These are phyloP conservation scores for Seriola rivoliana DNA, from an alignment of 2,113 vertebrate species.

Conservation along the genomic window DNA sequence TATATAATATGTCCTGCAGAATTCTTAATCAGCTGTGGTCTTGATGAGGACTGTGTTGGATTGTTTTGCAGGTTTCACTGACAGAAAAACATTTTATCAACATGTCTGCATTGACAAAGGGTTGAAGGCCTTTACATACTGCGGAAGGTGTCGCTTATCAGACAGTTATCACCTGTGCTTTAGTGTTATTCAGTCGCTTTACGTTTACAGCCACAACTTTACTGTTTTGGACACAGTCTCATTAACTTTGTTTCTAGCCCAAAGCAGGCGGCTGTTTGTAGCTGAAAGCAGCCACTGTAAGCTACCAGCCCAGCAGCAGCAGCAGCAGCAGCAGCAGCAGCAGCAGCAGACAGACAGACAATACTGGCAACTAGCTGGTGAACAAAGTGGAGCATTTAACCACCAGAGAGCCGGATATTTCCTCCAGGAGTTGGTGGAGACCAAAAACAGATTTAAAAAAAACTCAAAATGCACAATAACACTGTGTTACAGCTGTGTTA, in stretches of 20 bases:
- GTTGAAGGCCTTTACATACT: not conserved
- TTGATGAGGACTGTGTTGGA: not conserved
- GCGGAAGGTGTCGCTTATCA: not conserved
- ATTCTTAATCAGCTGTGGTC: conserved; percentile 19
- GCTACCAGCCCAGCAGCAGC: not conserved
- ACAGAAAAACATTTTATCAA: not conserved
- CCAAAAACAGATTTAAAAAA: too few species aligned
- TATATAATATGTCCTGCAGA: not conserved
- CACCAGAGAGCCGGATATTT: not conserved
- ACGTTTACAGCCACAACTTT: not conserved
- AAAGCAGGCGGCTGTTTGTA: not conserved
- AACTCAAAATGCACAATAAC: too few species aligned
- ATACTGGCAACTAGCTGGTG: too few species aligned
- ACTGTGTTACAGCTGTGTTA: too few species aligned
- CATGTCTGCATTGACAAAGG: conserved; percentile 4
- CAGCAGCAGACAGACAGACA: too few species aligned
- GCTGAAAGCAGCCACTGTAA: not conserved
- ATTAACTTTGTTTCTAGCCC: not conserved
- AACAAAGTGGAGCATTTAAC: too few species aligned
- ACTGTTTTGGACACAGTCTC: not conserved
- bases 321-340: too few species aligned
- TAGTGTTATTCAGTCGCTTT: not conserved
- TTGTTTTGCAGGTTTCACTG: not conserved
- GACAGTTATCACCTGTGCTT: not conserved
- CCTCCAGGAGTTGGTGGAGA: too few species aligned